A percentile compares a stretch with the other conserved stretches of the same genome.
phyloP scores from a whole-genome alignment of 1,140 invertebrate species.

The Heliconius melpomene region DNA sequence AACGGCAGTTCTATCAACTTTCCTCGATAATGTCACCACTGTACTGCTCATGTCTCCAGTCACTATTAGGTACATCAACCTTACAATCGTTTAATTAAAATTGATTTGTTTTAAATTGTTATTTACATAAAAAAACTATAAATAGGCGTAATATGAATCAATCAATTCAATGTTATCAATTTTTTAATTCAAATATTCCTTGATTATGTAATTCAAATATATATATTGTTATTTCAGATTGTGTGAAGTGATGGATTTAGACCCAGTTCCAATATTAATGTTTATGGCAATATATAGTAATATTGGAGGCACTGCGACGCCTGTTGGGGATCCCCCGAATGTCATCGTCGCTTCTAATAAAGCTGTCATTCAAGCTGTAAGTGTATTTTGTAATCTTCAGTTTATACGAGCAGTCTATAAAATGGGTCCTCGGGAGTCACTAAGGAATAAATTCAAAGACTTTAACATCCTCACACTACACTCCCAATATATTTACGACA shows the following conservation, averaged over 20 bases:
- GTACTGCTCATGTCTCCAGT: slow-evolving; percentile 93
- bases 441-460: no score
- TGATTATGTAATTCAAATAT: neutral
- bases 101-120: no score
- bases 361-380: slow-evolving; percentile 85
- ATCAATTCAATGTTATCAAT: no score
- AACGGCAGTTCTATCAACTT: slow-evolving; percentile 90
- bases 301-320: slow-evolving; percentile 92
- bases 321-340: slow-evolving; percentile 94
- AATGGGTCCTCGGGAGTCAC: no score
- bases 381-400: slow-evolving; percentile 44
- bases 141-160: no score
- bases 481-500: no score
- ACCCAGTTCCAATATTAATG: slow-evolving; percentile 83
- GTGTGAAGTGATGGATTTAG: slow-evolving; percentile 42
- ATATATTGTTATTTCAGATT: slow-evolving; percentile 18
- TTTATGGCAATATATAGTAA: slow-evolving; percentile 93
- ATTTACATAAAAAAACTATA: no score
- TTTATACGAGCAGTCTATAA: no score
- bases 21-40: slow-evolving; percentile 95
- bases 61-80: slow-evolving; percentile 85
- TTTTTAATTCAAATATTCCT: no score
- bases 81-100: neutral
- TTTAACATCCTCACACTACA: no score
- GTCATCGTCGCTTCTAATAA: slow-evolving; percentile 92